These are phyloP conservation scores for Drosophila niveifrons DNA, from an alignment of 2,888 invertebrate genomes.

Conservation along the genomic window DNA sequence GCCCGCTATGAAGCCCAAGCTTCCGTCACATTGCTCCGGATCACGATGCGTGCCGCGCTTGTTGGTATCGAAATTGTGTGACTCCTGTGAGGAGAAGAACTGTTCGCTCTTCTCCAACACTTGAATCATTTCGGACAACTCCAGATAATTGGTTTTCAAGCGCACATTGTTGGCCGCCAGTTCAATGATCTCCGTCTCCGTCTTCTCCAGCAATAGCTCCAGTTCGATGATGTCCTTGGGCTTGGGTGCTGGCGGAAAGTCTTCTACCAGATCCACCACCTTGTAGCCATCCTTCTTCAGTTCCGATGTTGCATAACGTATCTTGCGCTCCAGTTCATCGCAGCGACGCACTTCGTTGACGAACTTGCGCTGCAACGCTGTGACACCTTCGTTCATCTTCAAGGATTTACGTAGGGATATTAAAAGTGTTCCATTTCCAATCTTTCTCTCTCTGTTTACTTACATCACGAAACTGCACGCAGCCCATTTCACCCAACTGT, in stretches of 20 bases:
- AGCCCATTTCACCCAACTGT: slow-evolving; percentile 96
- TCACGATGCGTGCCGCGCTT: slow-evolving; percentile 92
- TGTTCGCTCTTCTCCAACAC: slow-evolving; percentile 95
- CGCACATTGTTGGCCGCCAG: slow-evolving; percentile 96
- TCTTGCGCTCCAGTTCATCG: slow-evolving; percentile 93
- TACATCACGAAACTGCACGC: slow-evolving; percentile 97
- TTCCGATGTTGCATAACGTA: slow-evolving; percentile 92
- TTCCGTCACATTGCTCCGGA: slow-evolving; percentile 85
- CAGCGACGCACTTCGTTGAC: slow-evolving; percentile 93
- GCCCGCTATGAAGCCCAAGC: slow-evolving; percentile 91
- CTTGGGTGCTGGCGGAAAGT: slow-evolving; percentile 89
- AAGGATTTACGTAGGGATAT: not conserved
- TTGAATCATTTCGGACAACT: slow-evolving; percentile 95
- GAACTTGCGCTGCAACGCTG: slow-evolving; percentile 93
- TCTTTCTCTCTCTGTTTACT: slow-evolving; percentile 85
- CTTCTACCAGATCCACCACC: slow-evolving; percentile 89
- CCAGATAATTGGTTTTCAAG: slow-evolving; percentile 95
- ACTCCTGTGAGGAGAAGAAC: slow-evolving; percentile 83
- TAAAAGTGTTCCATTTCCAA: not conserved
- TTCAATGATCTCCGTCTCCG: slow-evolving; percentile 97
- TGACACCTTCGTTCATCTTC: slow-evolving; percentile 91
- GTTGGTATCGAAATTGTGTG: slow-evolving; percentile 78
- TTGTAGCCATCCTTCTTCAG: slow-evolving; percentile 91
- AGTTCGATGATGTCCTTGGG: slow-evolving; percentile 91
- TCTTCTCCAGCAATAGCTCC: slow-evolving; percentile 95